phyloP scores from a whole-genome alignment of 2,888 invertebrate genomes.

The Cantharis flavilabris region DNA sequence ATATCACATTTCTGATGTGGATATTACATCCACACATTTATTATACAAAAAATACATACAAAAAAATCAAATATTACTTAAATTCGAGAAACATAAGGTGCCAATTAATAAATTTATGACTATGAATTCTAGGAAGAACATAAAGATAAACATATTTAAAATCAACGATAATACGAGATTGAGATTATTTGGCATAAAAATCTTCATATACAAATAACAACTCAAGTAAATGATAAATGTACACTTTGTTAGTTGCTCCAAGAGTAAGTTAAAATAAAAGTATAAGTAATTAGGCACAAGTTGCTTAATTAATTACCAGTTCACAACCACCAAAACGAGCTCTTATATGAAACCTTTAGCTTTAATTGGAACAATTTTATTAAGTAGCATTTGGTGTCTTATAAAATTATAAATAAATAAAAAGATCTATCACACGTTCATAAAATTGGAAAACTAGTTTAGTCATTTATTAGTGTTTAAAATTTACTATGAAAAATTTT shows the following conservation, averaged over 20 bases:
- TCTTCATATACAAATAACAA: not conserved
- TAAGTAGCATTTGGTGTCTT: not conserved
- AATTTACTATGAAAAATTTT: not conserved
- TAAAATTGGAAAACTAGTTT: not conserved
- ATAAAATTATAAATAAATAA: not conserved
- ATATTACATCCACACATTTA: slow-evolving; percentile 60
- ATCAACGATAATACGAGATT: not conserved
- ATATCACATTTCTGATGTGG: slow-evolving; percentile 76
- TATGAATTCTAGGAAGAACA: not conserved
- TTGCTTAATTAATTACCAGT: not conserved
- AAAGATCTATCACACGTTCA: not conserved
- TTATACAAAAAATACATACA: not conserved
- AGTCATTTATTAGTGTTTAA: not conserved
- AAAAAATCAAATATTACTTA: not conserved
- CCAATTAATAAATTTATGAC: not conserved
- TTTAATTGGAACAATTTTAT: not conserved
- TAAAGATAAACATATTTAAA: not conserved
- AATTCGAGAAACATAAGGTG: not conserved
- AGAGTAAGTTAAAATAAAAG: not conserved
- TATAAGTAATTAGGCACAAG: not conserved
- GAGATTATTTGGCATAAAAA: not conserved
- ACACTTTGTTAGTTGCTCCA: not conserved
- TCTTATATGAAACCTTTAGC: not conserved
- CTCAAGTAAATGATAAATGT: not conserved
- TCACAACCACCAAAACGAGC: not conserved